Evolutionary conservation across 2,797 vertebrate genomes (phyloP), one percentile per base, ranked within the genome.

Genomic region (Oreochromis mossambicus): DNA sequence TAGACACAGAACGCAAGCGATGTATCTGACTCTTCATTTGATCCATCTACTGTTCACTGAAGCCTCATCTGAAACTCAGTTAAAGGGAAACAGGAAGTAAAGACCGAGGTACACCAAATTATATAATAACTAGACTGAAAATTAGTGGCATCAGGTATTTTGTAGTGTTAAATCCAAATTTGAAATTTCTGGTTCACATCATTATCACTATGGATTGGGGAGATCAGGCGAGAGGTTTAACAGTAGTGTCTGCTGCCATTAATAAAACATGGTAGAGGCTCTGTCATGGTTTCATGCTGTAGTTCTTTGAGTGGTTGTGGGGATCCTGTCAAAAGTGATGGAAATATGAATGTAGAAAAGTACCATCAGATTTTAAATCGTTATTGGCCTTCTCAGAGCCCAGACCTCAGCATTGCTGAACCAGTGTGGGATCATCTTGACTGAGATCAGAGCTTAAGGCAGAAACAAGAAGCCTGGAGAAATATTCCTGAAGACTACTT

Each of bases 371-470:
- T 63, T 63, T 38, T 38, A 61, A 61, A 36, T 61, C 0, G 6
- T 36, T 17, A n/a, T 10, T 26, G 63, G 13, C 21, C 21, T 43
- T 21, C 38, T 24, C n/a, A 0, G 36, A 2, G 61, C 1, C 36
- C 11, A 5, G 3, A 14, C 61, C 7, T 68, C 13, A 10, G 21
- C 13, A 43, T 43, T 68, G 14, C 0, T 68, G 63, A 68, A 68
- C 38, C 8, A 24, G 38, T 26, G 38, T 4, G n/a, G 1, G 38
- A 9, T 68, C 41, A 9, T 43, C 0, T 43, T 43, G 1, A 10
- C 36, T 0, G 13, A 1, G 38, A 43, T 21, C 63, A 68, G 36
- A 43, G 8, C 63, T 43, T 3, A 0, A 68, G n/a, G 36, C 5
- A 43, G 38, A 41, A 70, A 17, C 38, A 43, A 70, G 21, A 70